Evolutionary conservation across 2,797 vertebrate species (phyloP).

Genomic region (Megalops cyprinoides): DNA sequence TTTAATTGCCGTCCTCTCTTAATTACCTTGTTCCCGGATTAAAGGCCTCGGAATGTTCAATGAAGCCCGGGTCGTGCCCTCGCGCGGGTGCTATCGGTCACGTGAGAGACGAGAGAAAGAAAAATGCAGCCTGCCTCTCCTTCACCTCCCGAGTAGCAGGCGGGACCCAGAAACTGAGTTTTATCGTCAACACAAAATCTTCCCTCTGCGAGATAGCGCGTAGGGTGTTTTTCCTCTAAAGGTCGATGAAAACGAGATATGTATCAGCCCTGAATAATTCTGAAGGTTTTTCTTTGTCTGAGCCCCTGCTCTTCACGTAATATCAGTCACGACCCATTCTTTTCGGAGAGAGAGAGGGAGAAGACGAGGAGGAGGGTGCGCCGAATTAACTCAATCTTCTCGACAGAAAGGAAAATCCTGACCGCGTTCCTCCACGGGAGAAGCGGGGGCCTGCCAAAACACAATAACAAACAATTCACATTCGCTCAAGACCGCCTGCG

Average conservation of each 20-base stretch:
- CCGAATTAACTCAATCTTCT: not conserved
- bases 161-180: not conserved
- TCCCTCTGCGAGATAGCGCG: constrained; percentile 20
- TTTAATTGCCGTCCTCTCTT: constrained; percentile 75
- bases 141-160: not conserved
- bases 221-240: constrained; percentile 31
- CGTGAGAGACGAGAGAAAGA: not conserved
- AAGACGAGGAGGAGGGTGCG: not conserved
- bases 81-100: constrained; percentile 47
- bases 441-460: not conserved
- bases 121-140: not conserved
- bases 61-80: constrained; percentile 66
- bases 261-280: constrained; percentile 39
- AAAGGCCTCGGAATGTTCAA: constrained; percentile 68
- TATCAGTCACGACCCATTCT: constrained; percentile 15
- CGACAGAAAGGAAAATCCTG: not conserved
- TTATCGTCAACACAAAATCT: constrained; percentile 8
- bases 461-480: not conserved
- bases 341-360: constrained; percentile 31
- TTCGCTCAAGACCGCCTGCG: not conserved
- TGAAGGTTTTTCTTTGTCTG: constrained; percentile 31
- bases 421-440: not conserved
- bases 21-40: constrained; percentile 75
- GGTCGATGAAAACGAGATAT: constrained; percentile 40
- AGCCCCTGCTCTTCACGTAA: constrained; percentile 8